Conservation (phyloP, 2,797 vertebrate species). For the Siniperca undulata region DNA sequence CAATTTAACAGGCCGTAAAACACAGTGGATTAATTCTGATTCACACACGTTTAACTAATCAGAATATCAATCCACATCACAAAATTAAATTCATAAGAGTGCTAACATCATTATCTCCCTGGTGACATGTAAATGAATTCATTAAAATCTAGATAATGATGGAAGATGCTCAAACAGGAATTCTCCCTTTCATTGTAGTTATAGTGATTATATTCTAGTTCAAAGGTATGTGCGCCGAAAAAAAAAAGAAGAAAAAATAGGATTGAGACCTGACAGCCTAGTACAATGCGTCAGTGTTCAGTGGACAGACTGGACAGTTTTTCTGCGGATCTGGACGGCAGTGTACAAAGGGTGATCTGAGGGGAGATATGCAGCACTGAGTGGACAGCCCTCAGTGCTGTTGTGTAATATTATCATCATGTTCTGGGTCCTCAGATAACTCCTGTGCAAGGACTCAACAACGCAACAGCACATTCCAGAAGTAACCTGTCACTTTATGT, state of each 20-base stretch:
- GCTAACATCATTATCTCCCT: conserved; percentile 17
- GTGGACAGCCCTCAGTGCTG: conserved; percentile 56
- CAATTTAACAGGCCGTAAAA: conserved; percentile 37
- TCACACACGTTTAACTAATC: conserved; percentile 35
- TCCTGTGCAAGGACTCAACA: conserved; percentile 42
- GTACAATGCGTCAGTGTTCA: conserved; percentile 25
- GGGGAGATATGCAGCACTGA: conserved; percentile 41
- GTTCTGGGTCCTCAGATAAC: conserved; percentile 44
- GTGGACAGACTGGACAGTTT: conserved; percentile 11
- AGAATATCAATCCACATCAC: conserved; percentile 32
- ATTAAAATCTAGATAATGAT: conserved; percentile 16
- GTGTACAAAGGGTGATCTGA: conserved; percentile 36
- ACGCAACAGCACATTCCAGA: conserved; percentile 40
- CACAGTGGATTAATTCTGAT: conserved; percentile 39
- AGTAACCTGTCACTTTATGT: conserved; percentile 38
- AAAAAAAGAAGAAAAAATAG: neutral
- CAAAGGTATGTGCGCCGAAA: neutral
- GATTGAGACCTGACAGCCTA: neutral
- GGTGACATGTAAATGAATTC: conserved; percentile 38
- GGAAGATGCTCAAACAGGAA: neutral
- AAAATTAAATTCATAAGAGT: conserved; percentile 27
- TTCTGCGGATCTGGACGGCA: conserved; percentile 11
- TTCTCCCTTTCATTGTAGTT: neutral
- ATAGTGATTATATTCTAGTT: neutral
- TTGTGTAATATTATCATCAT: conserved; percentile 57